These are phyloP conservation scores for Polydrusus pterygomalis DNA, from an alignment of 2,888 invertebrate genomes.

Conservation along the genomic window DNA sequence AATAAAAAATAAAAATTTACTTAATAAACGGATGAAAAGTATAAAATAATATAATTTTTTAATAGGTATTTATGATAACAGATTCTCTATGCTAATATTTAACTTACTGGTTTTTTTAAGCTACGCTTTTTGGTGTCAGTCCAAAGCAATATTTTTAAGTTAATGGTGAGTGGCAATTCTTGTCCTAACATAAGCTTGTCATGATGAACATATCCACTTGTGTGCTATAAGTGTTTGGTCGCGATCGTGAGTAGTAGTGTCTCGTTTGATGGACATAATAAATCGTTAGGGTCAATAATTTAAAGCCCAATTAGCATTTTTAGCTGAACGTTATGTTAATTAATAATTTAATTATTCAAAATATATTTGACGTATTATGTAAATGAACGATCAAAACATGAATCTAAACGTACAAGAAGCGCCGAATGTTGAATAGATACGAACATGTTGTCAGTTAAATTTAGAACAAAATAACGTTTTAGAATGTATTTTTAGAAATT, in stretches of 20 bases:
- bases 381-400: not conserved
- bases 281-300: constrained; percentile 3
- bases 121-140: too few relatives aligned
- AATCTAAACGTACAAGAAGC: not conserved
- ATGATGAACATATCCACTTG: too few relatives aligned
- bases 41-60: too few relatives aligned
- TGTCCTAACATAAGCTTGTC: too few relatives aligned
- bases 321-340: not conserved
- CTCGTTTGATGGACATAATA: not conserved
- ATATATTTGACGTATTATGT: constrained; percentile 1
- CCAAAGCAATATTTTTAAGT: too few relatives aligned
- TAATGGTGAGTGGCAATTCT: too few relatives aligned
- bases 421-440: not conserved
- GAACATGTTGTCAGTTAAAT: not conserved
- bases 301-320: not conserved
- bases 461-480: not conserved
- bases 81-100: too few relatives aligned
- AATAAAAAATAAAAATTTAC: too few relatives aligned
- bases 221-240: too few relatives aligned
- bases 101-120: too few relatives aligned
- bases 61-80: too few relatives aligned
- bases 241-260: not conserved
- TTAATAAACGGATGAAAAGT: too few relatives aligned
- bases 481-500: not conserved
- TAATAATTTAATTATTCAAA: not conserved